phyloP scores from a whole-genome alignment of 2,113 vertebrate genomes.

The Pionites leucogaster region DNA sequence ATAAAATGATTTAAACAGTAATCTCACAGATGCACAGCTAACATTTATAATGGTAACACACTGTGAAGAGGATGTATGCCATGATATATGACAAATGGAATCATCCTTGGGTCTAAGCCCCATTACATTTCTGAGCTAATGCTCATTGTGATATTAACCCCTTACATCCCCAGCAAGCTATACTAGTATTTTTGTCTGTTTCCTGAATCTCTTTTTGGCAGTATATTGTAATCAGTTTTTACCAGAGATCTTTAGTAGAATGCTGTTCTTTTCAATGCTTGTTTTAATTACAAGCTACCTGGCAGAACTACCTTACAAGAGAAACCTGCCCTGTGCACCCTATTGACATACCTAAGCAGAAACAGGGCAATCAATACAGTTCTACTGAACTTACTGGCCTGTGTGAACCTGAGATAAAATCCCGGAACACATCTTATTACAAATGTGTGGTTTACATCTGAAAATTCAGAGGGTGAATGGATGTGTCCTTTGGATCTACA shows the following conservation, averaged over 20 bases:
- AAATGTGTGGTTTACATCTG: not conserved
- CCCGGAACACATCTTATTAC: not conserved
- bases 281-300: not conserved
- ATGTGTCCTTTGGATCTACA: not conserved
- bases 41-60: conserved; percentile 56
- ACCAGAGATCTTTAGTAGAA: not conserved
- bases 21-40: conserved; percentile 34
- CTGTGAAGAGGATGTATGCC: conserved; percentile 38
- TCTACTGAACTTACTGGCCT: not conserved
- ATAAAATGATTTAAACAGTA: conserved; percentile 43
- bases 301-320: not conserved
- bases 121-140: conserved; percentile 15
- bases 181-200: not conserved
- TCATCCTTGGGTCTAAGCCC: conserved; percentile 37
- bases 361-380: not conserved
- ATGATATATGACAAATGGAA: conserved; percentile 49
- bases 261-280: not conserved
- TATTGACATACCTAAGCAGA: not conserved
- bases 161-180: not conserved
- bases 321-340: not conserved
- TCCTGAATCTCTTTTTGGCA: not conserved
- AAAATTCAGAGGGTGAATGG: not conserved
- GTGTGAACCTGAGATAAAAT: not conserved
- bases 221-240: not conserved
- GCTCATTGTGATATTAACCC: not conserved